A percentile compares a stretch with the other conserved stretches of the same genome.
Conservation (phyloP, 2,797 vertebrate species). For the Yasuhikotakia modesta region DNA sequence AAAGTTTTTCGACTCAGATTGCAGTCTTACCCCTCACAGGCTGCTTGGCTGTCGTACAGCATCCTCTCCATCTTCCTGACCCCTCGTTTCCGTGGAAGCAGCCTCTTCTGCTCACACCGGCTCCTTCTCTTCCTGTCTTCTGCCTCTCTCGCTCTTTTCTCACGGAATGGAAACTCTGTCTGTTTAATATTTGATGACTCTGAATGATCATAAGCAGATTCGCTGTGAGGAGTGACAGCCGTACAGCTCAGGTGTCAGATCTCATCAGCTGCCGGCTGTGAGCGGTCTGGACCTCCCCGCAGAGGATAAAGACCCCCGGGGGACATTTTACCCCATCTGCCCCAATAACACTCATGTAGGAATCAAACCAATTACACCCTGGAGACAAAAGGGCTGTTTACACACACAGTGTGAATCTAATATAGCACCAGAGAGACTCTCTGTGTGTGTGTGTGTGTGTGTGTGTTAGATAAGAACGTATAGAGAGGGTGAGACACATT, state of each 20-base stretch:
- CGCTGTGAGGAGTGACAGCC: constrained; percentile 74
- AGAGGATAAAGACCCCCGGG: constrained; percentile 23
- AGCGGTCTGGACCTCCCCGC: constrained; percentile 46
- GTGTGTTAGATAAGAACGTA: too few species aligned
- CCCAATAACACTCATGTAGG: constrained; percentile 31
- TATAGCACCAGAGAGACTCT: constrained; percentile 53
- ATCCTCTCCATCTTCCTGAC: constrained; percentile 54
- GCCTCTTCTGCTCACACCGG: constrained; percentile 45
- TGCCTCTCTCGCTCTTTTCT: constrained; percentile 45
- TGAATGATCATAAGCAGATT: constrained; percentile 80
- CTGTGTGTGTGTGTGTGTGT: background rate
- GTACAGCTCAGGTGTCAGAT: constrained; percentile 66
- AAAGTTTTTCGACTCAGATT: too few species aligned
- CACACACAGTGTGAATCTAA: constrained; percentile 46
- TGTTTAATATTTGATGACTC: constrained; percentile 81
- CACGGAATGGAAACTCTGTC: constrained; percentile 76
- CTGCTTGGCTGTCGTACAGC: constrained; percentile 56
- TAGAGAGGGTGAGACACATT: too few species aligned
- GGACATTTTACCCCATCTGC: constrained; percentile 41
- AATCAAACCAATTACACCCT: constrained; percentile 47
- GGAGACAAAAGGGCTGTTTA: constrained; percentile 33
- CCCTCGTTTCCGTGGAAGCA: constrained; percentile 46
- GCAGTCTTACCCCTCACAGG: constrained; percentile 71
- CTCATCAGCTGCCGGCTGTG: too few species aligned
- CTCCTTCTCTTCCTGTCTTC: constrained; percentile 22